These are phyloP conservation scores for Diarsia mendica DNA, from an alignment of 2,888 invertebrate species.

Conservation along the genomic window DNA sequence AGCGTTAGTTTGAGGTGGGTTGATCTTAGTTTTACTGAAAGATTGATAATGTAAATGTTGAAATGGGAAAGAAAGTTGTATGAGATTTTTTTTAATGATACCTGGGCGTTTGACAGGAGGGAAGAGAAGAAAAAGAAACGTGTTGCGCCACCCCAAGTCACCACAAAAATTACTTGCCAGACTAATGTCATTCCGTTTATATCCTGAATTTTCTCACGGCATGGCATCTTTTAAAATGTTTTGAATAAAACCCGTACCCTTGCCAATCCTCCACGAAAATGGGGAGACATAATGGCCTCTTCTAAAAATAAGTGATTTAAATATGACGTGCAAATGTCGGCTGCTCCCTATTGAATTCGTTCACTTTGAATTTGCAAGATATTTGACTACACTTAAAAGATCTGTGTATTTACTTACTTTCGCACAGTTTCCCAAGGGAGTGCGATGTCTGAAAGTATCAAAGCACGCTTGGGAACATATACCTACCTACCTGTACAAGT, in stretches of 20 bases:
- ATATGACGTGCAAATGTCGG: constrained; percentile 36
- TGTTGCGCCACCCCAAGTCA: not conserved
- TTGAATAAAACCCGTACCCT: not conserved
- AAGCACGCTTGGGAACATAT: constrained; percentile 8
- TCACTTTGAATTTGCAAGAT: constrained; percentile 33
- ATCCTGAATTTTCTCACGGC: not conserved
- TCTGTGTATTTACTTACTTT: constrained; percentile 28
- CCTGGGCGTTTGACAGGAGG: not conserved
- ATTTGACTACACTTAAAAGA: constrained; percentile 47
- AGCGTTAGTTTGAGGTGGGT: not conserved
- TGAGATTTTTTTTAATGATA: not conserved
- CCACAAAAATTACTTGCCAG: not conserved
- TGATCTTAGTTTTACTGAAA: not conserved
- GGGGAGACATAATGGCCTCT: not conserved
- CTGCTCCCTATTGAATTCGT: constrained; percentile 15
- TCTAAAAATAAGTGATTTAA: constrained; percentile 19
- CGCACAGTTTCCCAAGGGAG: constrained; percentile 25
- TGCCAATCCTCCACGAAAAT: not conserved
- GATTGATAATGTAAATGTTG: not conserved
- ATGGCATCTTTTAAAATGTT: not conserved
- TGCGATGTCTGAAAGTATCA: constrained; percentile 24
- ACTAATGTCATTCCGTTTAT: not conserved
- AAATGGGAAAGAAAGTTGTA: not conserved
- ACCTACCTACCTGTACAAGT: not conserved
- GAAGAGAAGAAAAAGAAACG: not conserved